phyloP scores from a whole-genome alignment of 2,888 invertebrate species.

The Cataglyphis albicans region DNA sequence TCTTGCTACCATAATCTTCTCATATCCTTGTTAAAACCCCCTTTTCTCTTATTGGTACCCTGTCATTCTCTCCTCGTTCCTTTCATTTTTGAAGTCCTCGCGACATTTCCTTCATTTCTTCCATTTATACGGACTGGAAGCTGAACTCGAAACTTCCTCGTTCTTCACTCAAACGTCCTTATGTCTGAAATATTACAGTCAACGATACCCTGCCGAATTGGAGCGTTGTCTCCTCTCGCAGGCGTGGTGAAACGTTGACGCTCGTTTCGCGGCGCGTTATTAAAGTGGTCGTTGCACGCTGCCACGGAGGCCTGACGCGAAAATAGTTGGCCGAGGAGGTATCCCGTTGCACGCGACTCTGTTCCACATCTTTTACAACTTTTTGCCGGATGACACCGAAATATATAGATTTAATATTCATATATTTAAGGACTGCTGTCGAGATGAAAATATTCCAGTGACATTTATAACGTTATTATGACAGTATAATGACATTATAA shows the following conservation, averaged over 20 bases:
- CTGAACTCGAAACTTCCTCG: neutral
- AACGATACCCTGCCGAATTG: slow-evolving; percentile 60
- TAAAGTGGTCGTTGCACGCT: slow-evolving; percentile 76
- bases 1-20: slow-evolving; percentile 27
- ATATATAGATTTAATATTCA: neutral
- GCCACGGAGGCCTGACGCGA: slow-evolving; percentile 48
- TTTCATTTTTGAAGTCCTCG: neutral
- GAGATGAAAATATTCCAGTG: slow-evolving; percentile 20
- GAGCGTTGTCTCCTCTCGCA: slow-evolving; percentile 72
- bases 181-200: slow-evolving; percentile 79
- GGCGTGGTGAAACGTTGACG: slow-evolving; percentile 72
- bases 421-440: neutral
- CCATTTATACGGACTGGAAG: slow-evolving; percentile 15
- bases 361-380: slow-evolving; percentile 30
- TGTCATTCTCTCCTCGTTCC: neutral
- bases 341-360: neutral
- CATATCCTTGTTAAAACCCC: slow-evolving; percentile 19
- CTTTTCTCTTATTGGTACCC: slow-evolving; percentile 14
- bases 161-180: slow-evolving; percentile 57
- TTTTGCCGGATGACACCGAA: slow-evolving; percentile 18
- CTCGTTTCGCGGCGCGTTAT: slow-evolving; percentile 76
- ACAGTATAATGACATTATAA: neutral
- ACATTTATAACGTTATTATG: neutral
- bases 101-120: slow-evolving; percentile 1
- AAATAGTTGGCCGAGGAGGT: slow-evolving; percentile 36